Conservation (phyloP, 1,140 invertebrate genomes). For the Formica selysi region DNA sequence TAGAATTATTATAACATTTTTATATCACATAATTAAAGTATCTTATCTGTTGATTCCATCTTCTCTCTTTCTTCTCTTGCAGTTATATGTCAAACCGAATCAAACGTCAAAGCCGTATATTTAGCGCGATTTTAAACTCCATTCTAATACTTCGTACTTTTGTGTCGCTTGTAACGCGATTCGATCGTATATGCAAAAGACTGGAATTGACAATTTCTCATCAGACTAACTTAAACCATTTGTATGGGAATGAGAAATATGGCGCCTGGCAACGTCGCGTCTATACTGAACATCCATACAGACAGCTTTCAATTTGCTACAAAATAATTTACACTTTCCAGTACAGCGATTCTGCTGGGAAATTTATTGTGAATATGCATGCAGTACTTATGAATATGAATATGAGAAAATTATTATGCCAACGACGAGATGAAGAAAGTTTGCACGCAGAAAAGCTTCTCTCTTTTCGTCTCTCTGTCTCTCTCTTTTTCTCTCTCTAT, state of each 20-base stretch:
- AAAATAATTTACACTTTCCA: slow-evolving; percentile 75
- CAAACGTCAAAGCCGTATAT: background rate
- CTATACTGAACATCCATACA: background rate
- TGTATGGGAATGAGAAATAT: slow-evolving; percentile 23
- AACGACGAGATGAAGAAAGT: slow-evolving; percentile 62
- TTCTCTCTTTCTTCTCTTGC: background rate
- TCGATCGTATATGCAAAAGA: slow-evolving; percentile 15
- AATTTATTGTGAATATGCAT: slow-evolving; percentile 76
- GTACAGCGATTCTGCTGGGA: slow-evolving; percentile 44
- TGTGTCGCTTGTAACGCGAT: background rate
- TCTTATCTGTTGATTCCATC: background rate
- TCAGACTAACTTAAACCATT: slow-evolving; percentile 51
- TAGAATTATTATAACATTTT: background rate
- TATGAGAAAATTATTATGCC: slow-evolving; percentile 71
- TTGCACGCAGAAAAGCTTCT: slow-evolving; percentile 17
- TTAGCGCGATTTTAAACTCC: slow-evolving; percentile 18
- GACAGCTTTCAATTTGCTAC: slow-evolving; percentile 71
- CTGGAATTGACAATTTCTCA: slow-evolving; percentile 56
- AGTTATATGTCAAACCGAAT: background rate
- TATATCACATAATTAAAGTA: background rate
- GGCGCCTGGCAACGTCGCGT: slow-evolving; percentile 1
- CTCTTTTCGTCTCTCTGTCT: background rate
- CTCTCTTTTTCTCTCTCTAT: background rate
- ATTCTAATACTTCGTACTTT: background rate
- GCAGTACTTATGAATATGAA: slow-evolving; percentile 75